A percentile compares a stretch with the other conserved stretches of the same genome.
These are phyloP conservation scores for Ernsta delagoae DNA, from an alignment of 2,888 invertebrate species.

Conservation along the genomic window DNA sequence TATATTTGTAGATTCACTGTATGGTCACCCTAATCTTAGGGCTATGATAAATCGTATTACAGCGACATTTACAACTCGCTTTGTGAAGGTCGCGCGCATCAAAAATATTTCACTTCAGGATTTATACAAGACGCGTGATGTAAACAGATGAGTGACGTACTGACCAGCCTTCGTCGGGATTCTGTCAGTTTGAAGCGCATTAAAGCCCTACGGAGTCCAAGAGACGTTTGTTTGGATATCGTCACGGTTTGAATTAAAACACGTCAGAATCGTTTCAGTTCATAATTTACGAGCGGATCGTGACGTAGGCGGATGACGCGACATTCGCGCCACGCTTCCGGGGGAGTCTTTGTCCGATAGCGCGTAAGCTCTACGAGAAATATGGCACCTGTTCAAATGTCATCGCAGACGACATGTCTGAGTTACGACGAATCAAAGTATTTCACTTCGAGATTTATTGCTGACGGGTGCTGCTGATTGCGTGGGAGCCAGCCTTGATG, in stretches of 20 bases:
- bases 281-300: slow-evolving; percentile 9
- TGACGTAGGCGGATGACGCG: slow-evolving; percentile 13
- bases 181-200: slow-evolving; percentile 17
- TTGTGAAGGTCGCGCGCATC: slow-evolving; percentile 52
- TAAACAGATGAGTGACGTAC: slow-evolving; percentile 52
- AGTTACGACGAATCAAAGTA: slow-evolving; percentile 25
- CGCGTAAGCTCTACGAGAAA: slow-evolving; percentile 14
- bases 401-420: slow-evolving; percentile 9
- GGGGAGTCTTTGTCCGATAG: slow-evolving; percentile 8
- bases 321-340: neutral
- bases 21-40: slow-evolving; percentile 39
- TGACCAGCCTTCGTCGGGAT: slow-evolving; percentile 47
- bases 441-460: slow-evolving; percentile 22
- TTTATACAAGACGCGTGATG: slow-evolving; percentile 47
- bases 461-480: slow-evolving; percentile 15
- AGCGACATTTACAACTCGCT: slow-evolving; percentile 52
- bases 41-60: slow-evolving; percentile 44
- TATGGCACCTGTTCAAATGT: slow-evolving; percentile 14
- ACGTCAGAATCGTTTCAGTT: slow-evolving; percentile 11
- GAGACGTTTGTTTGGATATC: slow-evolving; percentile 9
- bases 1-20: neutral
- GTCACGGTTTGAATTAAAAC: slow-evolving; percentile 7
- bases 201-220: neutral
- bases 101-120: slow-evolving; percentile 58
- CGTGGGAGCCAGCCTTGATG: slow-evolving; percentile 43